Percentiles rank a stretch among this genome's conserved stretches.
Conservation (phyloP, 2,888 invertebrate genomes). For the Lithodes maja region DNA sequence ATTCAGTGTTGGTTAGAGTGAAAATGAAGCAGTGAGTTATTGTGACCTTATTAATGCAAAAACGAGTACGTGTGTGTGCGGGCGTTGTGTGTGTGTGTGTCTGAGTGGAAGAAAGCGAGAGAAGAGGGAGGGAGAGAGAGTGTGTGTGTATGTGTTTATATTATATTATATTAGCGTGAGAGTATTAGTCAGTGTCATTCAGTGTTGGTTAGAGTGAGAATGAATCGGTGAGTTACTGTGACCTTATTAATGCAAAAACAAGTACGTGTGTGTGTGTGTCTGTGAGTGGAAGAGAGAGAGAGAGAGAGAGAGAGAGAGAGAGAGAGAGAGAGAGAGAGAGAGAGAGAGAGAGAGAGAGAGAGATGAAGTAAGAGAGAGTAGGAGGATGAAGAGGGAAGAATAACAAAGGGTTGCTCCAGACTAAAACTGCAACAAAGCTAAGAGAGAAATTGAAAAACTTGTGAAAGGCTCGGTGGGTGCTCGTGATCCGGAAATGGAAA, state of each 20-base stretch:
- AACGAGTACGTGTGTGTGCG: no score
- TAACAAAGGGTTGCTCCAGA: neutral
- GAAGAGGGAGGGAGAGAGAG: neutral
- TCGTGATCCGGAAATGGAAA: no score
- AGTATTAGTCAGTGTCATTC: no score
- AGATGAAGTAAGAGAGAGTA: neutral
- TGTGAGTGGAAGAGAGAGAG: neutral
- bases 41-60: no score
- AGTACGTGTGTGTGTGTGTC: conserved; percentile 13
- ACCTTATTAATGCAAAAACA: neutral
- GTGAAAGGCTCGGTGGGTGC: neutral
- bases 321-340: neutral
- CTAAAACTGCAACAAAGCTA: no score
- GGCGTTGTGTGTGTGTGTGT: no score
- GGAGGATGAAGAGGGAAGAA: neutral
- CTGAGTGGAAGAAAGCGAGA: neutral
- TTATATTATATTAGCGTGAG: no score
- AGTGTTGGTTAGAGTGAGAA: no score
- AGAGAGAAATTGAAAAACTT: neutral
- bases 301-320: conserved; percentile 1
- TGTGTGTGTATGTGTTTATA: neutral
- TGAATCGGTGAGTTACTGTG: no score
- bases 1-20: no score
- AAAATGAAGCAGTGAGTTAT: no score
- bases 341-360: neutral